These are phyloP conservation scores for Sigmodon hispidus DNA, from an alignment of 2,113 vertebrate species.

Conservation along the genomic window DNA sequence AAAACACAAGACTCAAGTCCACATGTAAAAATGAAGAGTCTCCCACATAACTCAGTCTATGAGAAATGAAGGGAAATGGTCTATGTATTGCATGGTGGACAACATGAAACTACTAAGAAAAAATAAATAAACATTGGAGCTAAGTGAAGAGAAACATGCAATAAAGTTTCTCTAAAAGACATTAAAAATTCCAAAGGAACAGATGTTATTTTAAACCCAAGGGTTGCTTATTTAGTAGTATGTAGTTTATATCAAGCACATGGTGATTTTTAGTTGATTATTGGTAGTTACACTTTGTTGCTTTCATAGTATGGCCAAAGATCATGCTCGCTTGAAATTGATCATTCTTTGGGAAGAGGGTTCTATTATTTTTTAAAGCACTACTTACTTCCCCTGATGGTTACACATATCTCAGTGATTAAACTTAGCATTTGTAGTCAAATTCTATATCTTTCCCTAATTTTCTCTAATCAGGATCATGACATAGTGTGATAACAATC, in stretches of 20 bases:
- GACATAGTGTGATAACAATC: not conserved
- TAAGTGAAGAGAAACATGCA: not conserved
- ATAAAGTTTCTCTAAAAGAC: not conserved
- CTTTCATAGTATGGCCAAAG: not conserved
- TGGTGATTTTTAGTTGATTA: not conserved
- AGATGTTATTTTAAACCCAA: not conserved
- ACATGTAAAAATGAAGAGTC: not conserved
- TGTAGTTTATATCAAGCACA: not conserved
- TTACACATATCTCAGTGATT: not conserved
- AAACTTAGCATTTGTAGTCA: not conserved
- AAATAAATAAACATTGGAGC: not conserved
- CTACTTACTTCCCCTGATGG: not conserved
- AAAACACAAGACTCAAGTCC: not conserved
- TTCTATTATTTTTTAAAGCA: not conserved
- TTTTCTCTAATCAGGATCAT: not conserved
- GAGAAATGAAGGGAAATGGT: not conserved
- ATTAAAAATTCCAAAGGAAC: not conserved
- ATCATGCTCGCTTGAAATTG: not conserved
- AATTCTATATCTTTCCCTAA: not conserved
- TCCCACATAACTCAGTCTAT: not conserved
- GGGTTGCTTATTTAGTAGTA: not conserved
- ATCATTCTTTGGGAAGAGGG: not conserved
- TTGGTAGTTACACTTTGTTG: not conserved
- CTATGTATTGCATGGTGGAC: not conserved
- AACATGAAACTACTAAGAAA: not conserved